These are phyloP conservation scores for Hoplostethus atlanticus DNA, from an alignment of 2,797 vertebrate genomes.

Conservation along the genomic window DNA sequence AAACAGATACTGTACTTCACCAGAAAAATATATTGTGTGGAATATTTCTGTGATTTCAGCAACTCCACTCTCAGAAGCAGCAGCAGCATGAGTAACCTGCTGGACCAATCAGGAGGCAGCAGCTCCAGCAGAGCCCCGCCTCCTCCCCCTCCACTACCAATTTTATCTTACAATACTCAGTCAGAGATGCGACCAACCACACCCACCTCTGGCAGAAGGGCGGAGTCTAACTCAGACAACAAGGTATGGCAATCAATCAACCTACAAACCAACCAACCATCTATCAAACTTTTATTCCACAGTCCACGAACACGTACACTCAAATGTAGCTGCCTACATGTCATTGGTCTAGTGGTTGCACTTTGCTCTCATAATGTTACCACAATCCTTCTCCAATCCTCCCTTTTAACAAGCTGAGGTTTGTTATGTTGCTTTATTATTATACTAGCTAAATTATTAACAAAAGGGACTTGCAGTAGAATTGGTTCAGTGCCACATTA, in stretches of 20 bases:
- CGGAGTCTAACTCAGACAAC: conserved; percentile 52
- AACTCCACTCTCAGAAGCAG: conserved; percentile 69
- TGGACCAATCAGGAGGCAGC: conserved; percentile 67
- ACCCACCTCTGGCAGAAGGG: conserved; percentile 25
- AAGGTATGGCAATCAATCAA: conserved; percentile 56
- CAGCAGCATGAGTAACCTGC: conserved; percentile 84
- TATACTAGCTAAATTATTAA: neutral
- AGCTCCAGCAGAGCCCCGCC: conserved; percentile 33
- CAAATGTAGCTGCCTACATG: no score
- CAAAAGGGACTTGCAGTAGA: neutral
- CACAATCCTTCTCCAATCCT: neutral
- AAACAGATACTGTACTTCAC: no score
- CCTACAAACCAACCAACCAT: neutral
- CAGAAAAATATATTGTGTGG: no score
- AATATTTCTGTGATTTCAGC: conserved; percentile 14
- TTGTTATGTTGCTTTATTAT: neutral
- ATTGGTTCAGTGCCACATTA: conserved; percentile 1
- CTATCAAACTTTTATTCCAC: no score
- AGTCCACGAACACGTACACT: no score
- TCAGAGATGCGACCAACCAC: conserved; percentile 37
- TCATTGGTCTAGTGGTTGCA: no score
- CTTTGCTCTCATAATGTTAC: no score
- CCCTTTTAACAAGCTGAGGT: neutral
- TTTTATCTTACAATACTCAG: conserved; percentile 29
- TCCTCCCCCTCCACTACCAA: conserved; percentile 48